Evolutionary conservation across 2,113 vertebrate species (phyloP).

Genomic region (Semicossyphus pulcher): DNA sequence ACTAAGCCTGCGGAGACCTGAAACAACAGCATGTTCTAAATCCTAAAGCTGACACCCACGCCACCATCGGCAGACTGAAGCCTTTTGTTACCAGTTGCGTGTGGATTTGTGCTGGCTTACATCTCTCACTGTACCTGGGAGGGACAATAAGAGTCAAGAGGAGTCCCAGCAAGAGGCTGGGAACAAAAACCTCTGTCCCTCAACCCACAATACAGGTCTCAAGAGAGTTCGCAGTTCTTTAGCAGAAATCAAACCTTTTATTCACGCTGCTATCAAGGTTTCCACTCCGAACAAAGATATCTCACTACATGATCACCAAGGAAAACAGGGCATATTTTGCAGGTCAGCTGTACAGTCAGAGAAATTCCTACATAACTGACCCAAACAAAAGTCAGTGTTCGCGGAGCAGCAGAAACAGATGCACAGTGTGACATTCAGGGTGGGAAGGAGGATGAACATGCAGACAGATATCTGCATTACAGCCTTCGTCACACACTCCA

Average conservation of each 20-base stretch:
- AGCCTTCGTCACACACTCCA: conserved; percentile 71
- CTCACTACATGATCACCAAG: conserved; percentile 42
- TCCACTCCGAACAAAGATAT: conserved; percentile 43
- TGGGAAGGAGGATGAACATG: conserved; percentile 46
- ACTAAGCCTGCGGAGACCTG: conserved; percentile 32
- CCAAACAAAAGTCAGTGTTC: conserved; percentile 52
- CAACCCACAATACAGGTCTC: background rate
- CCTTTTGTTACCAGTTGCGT: conserved; percentile 52
- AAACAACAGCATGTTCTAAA: conserved; percentile 50
- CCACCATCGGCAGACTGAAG: conserved; percentile 29
- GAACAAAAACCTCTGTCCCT: conserved; percentile 51
- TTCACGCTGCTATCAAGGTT: conserved; percentile 39
- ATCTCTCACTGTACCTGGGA: conserved; percentile 41
- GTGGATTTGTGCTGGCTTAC: conserved; percentile 48
- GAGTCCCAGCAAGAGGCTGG: conserved; percentile 23
- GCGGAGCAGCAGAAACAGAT: conserved; percentile 55
- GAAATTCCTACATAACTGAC: conserved; percentile 56
- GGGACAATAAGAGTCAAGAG: conserved; percentile 38
- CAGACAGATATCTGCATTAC: conserved; percentile 69
- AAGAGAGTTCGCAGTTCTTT: conserved; percentile 26
- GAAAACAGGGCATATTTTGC: conserved; percentile 38
- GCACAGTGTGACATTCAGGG: conserved; percentile 62
- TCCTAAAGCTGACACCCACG: conserved; percentile 71
- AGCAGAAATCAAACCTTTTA: conserved; percentile 25
- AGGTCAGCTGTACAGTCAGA: conserved; percentile 52